Base-by-base conservation (phyloP, 2,888 invertebrate genomes). In the Himalopsyche kuldschensis region DNA sequence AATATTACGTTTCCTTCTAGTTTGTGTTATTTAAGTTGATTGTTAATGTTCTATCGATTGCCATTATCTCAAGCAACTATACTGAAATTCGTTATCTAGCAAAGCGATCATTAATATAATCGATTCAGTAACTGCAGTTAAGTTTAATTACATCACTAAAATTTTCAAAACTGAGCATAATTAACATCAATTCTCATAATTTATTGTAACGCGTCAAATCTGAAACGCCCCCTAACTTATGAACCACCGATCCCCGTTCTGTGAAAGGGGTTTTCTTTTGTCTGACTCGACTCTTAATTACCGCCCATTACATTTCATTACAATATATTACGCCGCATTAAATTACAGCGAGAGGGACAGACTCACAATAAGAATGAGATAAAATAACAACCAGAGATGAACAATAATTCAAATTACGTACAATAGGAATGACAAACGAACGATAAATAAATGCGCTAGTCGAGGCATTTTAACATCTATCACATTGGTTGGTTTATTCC, bases 231-330 rank as follows among this genome's bases (percentile, higher is more conserved):
- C 69, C 30, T 69, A 30, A 69, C 11, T 30, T 69, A 69, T 69
- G 30, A 69, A 69, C 15, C 24, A 30, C 30, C 30, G 27, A 69
- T 27, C 69, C 69, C 41, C 41, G 41, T 24, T n/a, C 32, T 48
- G 76, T 48, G 48, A 55, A 81, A 31, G 31, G 30, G 47, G 47
- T 20, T 78, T 78, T 78, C 55, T 55, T 78, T 78, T 55, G 78
- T 69, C 31, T 17, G 78, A 8, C 35, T 77, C 77, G 32, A 77
- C 63, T 55, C 31, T 63, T 79, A 79, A 79, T 79, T 79, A 79
- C 47, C 30, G 63, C 31, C 63, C 79, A 79, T 79, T 79, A 79
- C 55, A 35, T 79, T 48, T 63, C 55, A 79, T 79, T 79, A 79
- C 35, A 79, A 79, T 69, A 15, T 79, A 69, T 69, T 69, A 69